Conservation (phyloP, 2,888 invertebrate genomes). For the Yponomeuta malinellus region DNA sequence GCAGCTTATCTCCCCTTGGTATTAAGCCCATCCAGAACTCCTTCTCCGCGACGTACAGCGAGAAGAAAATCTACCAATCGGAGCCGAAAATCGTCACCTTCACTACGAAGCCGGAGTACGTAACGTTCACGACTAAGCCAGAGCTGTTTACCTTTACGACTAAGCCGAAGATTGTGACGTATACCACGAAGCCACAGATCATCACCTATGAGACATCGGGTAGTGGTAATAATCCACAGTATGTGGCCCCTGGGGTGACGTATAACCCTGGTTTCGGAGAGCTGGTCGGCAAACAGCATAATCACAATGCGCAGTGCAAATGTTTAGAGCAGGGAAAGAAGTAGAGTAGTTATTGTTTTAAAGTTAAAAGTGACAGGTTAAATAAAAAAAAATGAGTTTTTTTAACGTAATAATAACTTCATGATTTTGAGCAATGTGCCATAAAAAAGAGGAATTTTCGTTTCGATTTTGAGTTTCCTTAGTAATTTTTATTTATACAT, state of each 20-base stretch:
- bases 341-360: slow-evolving; percentile 19
- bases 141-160: slow-evolving; percentile 47
- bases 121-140: slow-evolving; percentile 51
- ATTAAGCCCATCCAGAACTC: slow-evolving; percentile 49
- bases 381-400: background rate
- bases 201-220: slow-evolving; percentile 62
- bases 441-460: background rate
- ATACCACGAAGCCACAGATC: slow-evolving; percentile 43
- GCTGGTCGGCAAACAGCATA: slow-evolving; percentile 41
- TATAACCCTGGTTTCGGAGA: slow-evolving; percentile 53
- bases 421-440: background rate
- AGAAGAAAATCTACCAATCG: slow-evolving; percentile 56
- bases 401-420: background rate
- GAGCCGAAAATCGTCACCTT: slow-evolving; percentile 52
- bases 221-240: slow-evolving; percentile 55
- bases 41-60: slow-evolving; percentile 50
- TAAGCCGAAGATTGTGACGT: slow-evolving; percentile 38
- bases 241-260: slow-evolving; percentile 50
- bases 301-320: slow-evolving; percentile 56
- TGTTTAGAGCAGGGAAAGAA: slow-evolving; percentile 55
- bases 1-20: background rate
- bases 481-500: no score
- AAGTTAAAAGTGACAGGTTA: slow-evolving; percentile 10
- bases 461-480: background rate
- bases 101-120: slow-evolving; percentile 49